Conservation (phyloP, 2,113 vertebrate species). For the Pachypanchax playfairii region DNA sequence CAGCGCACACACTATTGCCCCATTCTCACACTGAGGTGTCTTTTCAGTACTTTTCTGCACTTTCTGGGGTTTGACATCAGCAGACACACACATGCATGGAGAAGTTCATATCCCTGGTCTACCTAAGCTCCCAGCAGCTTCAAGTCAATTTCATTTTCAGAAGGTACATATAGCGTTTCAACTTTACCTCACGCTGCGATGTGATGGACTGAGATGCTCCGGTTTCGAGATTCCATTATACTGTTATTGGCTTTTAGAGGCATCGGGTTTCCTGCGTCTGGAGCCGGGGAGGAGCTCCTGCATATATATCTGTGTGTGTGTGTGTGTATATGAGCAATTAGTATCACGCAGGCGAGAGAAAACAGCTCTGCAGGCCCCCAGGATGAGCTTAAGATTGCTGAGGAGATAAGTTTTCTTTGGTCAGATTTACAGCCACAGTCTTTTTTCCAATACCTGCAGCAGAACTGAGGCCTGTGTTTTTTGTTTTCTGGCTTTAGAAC, state of each 20-base stretch:
- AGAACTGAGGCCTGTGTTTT: conserved; percentile 38
- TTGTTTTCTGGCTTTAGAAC: conserved; percentile 4
- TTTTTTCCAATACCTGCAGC: conserved; percentile 51
- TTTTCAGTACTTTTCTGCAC: conserved; percentile 56
- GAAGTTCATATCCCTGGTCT: conserved; percentile 23
- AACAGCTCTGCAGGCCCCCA: conserved; percentile 42
- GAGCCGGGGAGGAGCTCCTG: conserved; percentile 67
- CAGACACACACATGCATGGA: conserved; percentile 18
- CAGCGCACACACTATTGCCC: conserved; percentile 26
- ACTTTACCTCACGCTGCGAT: conserved; percentile 49
- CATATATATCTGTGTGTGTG: neutral
- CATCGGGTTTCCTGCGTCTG: conserved; percentile 75
- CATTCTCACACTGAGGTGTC: conserved; percentile 28
- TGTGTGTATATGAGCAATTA: conserved; percentile 53
- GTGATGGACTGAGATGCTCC: conserved; percentile 64
- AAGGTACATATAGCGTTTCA: conserved; percentile 66
- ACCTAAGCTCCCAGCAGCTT: conserved; percentile 40
- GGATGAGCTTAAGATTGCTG: conserved; percentile 68
- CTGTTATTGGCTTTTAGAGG: conserved; percentile 80
- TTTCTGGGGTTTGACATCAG: conserved; percentile 34
- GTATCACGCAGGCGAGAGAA: conserved; percentile 51
- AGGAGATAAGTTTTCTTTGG: conserved; percentile 64
- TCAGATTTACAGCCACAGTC: conserved; percentile 41
- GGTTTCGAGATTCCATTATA: conserved; percentile 77
- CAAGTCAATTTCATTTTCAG: conserved; percentile 60